Evolutionary conservation across 2,113 vertebrate species (phyloP), one percentile per base, ranked within the genome.

Genomic region (Baryphthengus martii): DNA sequence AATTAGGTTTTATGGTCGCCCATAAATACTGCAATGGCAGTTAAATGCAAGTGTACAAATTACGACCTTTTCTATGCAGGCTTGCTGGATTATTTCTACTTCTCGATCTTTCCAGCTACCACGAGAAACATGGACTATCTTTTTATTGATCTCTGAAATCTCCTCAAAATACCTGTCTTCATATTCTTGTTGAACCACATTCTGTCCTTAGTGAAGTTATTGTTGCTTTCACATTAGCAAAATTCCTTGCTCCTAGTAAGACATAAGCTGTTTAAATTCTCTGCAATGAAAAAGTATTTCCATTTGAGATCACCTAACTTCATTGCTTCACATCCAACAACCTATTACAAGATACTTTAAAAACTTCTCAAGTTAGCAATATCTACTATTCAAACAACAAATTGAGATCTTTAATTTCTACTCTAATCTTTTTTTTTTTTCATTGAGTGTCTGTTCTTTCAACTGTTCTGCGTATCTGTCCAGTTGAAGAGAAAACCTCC

Each of bases 161-260:
- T 68, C 75, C 76, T 93, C 19, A 80, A 85, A 92, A 95, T 94
- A 62, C 72, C 88, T 84, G 17, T 80, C 79, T 86, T 88, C 31
- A 24, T 76, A 37, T 58, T 73, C 29, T 90, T 85, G 58, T 65
- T 79, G 67, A 19, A 77, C 67, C 45, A 47, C 63, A 92, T 94
- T 84, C 83, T 83, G 93, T 89, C 70, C 44, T 70, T 65, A 61
- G 49, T 56, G 25, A 90, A 68, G n/a, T 65, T 93, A 65, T 47
- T 82, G 25, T 31, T 88, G 33, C 44, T 86, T 92, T 90, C 55
- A 55, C 26, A 74, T 74, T 45, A 92, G 55, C 42, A 86, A 73
- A 84, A 74, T 86, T 92, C 50, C 39, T 86, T 77, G 33, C 39
- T 85, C 20, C 5, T 92, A 20, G 10, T 55, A 71, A 50, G 45